Conservation (phyloP, 92 coral and sea anemone genomes). For the Heteractis magnifica region DNA sequence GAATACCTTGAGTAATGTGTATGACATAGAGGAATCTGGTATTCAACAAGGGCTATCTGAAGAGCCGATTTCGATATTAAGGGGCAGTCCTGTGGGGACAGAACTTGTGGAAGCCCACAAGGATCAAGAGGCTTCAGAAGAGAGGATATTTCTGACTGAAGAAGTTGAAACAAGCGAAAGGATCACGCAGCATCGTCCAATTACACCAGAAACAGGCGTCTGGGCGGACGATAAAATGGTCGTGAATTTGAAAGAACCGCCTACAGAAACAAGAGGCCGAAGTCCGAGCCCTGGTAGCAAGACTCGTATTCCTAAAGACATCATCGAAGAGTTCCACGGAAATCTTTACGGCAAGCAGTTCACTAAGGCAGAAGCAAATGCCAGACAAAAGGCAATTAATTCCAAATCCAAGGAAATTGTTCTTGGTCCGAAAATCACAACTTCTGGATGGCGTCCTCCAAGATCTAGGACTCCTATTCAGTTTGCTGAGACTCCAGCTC, state of each 20-base stretch:
- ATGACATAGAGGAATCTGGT: constrained; percentile 45
- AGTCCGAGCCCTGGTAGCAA: constrained; percentile 80
- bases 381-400: constrained; percentile 10
- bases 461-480: constrained; percentile 81
- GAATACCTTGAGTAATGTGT: constrained; percentile 53
- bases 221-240: constrained; percentile 58
- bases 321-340: constrained; percentile 67
- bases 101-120: not conserved
- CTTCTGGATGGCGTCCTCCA: constrained; percentile 82
- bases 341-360: constrained; percentile 56
- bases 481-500: constrained; percentile 66
- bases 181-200: constrained; percentile 24
- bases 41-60: constrained; percentile 1
- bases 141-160: constrained; percentile 73
- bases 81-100: constrained; percentile 49
- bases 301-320: constrained; percentile 77
- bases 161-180: constrained; percentile 45
- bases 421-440: constrained; percentile 50
- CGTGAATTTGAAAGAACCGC: constrained; percentile 44
- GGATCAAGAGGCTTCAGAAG: constrained; percentile 32
- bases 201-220: constrained; percentile 35
- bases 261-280: constrained; percentile 37
- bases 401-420: constrained; percentile 29
- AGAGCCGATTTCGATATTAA: not conserved
- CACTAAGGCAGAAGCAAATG: constrained; percentile 28